Conservation (phyloP, 2,797 vertebrate genomes). For the Eptatretus atami region DNA sequence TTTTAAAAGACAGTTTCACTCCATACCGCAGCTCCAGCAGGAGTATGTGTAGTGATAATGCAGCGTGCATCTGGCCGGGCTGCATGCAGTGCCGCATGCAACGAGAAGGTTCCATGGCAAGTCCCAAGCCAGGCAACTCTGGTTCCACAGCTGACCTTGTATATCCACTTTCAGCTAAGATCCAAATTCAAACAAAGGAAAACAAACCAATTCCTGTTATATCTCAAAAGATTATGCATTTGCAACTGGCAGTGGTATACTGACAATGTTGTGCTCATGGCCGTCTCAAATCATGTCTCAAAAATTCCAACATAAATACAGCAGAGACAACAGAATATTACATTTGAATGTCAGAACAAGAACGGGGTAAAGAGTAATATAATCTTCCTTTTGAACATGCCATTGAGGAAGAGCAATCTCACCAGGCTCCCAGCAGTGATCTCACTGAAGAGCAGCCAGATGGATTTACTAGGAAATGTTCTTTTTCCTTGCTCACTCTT, state of each 20-base stretch:
- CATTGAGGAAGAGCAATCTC: neutral
- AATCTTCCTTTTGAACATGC: no score
- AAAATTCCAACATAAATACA: no score
- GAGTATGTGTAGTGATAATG: constrained; percentile 49
- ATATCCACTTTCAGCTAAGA: constrained; percentile 65
- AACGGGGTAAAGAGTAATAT: no score
- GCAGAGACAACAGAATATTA: no score
- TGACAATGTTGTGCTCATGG: no score
- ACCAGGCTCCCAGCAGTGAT: neutral
- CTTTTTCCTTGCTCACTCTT: neutral
- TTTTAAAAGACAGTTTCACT: neutral
- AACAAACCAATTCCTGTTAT: no score
- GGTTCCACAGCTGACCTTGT: constrained; percentile 54
- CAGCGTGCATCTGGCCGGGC: constrained; percentile 54
- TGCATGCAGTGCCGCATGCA: constrained; percentile 65
- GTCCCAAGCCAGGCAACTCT: constrained; percentile 37
- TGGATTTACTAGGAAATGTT: neutral
- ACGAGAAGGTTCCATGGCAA: constrained; percentile 35
- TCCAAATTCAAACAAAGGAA: no score
- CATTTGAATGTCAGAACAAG: no score
- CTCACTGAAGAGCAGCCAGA: neutral
- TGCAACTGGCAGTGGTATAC: no score
- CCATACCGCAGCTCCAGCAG: constrained; percentile 42
- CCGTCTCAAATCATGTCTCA: no score
- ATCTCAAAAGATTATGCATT: no score